phyloP scores from a whole-genome alignment of 2,797 vertebrate species.

The Cossypha dichroa region DNA sequence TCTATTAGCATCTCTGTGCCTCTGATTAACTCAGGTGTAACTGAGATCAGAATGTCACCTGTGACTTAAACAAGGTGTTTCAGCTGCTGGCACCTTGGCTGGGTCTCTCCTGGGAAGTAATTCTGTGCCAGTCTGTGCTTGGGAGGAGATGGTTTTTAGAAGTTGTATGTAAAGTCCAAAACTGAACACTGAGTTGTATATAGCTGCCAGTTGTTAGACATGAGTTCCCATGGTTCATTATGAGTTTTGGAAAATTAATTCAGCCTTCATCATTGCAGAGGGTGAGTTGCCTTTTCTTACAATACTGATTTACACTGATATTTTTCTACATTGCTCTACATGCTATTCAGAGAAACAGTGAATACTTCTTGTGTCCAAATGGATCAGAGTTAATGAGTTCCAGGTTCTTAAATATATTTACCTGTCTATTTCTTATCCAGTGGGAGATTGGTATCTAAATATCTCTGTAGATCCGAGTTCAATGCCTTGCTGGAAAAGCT shows the following conservation, averaged over 20 bases:
- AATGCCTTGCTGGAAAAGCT: background rate
- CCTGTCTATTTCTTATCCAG: background rate
- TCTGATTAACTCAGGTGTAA: background rate
- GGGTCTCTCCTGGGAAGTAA: background rate
- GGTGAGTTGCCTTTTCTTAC: background rate
- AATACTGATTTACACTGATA: background rate
- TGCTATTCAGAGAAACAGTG: background rate
- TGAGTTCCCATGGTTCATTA: background rate
- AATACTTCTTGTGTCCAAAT: background rate
- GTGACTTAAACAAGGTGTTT: background rate
- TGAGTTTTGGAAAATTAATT: background rate
- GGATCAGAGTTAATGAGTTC: background rate
- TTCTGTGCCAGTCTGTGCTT: background rate
- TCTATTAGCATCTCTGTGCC: background rate
- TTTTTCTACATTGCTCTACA: background rate
- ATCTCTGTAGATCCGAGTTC: background rate
- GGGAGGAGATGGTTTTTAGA: background rate
- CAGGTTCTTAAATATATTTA: conserved; percentile 12
- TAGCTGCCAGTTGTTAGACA: background rate
- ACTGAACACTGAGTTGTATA: background rate
- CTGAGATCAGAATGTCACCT: background rate
- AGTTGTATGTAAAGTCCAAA: background rate
- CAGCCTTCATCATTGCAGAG: background rate
- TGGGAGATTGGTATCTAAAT: background rate
- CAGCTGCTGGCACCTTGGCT: background rate